These are phyloP conservation scores for Megaustenia siamemsis DNA, from an alignment of 2,888 invertebrate species.

Conservation along the genomic window DNA sequence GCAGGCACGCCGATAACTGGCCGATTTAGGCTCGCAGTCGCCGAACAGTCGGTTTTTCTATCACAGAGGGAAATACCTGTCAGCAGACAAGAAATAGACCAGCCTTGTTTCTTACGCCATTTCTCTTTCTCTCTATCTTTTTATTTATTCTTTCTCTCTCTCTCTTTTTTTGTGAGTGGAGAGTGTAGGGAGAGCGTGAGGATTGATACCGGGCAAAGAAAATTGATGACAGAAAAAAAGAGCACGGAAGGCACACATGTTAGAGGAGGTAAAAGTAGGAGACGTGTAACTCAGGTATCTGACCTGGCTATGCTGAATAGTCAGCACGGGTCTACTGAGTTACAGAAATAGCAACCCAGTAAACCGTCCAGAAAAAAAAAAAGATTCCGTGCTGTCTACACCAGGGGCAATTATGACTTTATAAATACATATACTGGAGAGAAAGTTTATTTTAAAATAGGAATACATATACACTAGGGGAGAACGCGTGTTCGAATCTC, in stretches of 20 bases:
- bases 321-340: too few relatives aligned
- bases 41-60: not conserved
- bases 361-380: too few relatives aligned
- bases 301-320: constrained; percentile 39
- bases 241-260: not conserved
- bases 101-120: not conserved
- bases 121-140: not conserved
- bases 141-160: not conserved
- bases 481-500: too few relatives aligned
- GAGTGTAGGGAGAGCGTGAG: not conserved
- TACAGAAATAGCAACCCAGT: too few relatives aligned
- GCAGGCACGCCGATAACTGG: not conserved
- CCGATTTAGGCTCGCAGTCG: not conserved
- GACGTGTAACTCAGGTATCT: constrained; percentile 14
- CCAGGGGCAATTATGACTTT: too few relatives aligned
- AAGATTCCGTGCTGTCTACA: too few relatives aligned
- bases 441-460: too few relatives aligned
- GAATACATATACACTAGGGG: too few relatives aligned
- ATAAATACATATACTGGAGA: too few relatives aligned
- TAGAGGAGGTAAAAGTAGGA: not conserved
- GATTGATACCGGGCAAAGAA: not conserved
- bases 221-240: not conserved
- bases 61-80: constrained; percentile 14
- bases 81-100: constrained; percentile 18
- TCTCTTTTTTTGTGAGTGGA: not conserved